Percentiles rank a stretch among this genome's conserved stretches.
phyloP scores from a whole-genome alignment of 1,140 invertebrate genomes.

The Onthophagus taurus region DNA sequence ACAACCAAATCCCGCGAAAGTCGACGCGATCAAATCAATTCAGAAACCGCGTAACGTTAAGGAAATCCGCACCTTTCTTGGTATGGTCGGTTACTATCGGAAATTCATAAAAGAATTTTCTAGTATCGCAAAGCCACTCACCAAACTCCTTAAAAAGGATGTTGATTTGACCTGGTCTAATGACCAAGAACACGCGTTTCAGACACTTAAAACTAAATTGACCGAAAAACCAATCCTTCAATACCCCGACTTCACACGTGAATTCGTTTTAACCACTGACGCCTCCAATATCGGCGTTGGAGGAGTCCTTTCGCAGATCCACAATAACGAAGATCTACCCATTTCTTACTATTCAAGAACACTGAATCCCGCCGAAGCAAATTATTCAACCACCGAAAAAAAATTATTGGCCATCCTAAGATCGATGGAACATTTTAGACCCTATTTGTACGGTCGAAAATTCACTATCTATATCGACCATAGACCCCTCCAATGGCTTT shows the following conservation, averaged over 20 bases:
- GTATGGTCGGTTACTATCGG: constrained; percentile 4
- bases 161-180: neutral
- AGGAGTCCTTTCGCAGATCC: constrained; percentile 20
- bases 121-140: constrained; percentile 5
- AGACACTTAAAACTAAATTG: constrained; percentile 3
- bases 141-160: neutral
- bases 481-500: constrained; percentile 37
- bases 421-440: constrained; percentile 34
- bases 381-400: constrained; percentile 26
- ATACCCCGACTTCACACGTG: constrained; percentile 23
- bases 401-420: constrained; percentile 38
- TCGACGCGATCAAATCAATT: neutral
- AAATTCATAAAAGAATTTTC: constrained; percentile 6
- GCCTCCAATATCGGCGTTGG: constrained; percentile 22
- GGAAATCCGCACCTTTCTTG: constrained; percentile 3
- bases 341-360: constrained; percentile 23
- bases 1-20: constrained; percentile 4
- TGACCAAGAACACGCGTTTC: neutral
- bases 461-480: constrained; percentile 43
- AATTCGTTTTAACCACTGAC: constrained; percentile 25
- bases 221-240: constrained; percentile 19
- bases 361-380: constrained; percentile 18
- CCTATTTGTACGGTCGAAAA: constrained; percentile 37
- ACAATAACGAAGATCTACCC: constrained; percentile 22
- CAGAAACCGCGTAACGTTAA: neutral